Evolutionary conservation across 2,113 vertebrate genomes (phyloP), one percentile per base, ranked within the genome.

Genomic region (Tetrax tetrax): DNA sequence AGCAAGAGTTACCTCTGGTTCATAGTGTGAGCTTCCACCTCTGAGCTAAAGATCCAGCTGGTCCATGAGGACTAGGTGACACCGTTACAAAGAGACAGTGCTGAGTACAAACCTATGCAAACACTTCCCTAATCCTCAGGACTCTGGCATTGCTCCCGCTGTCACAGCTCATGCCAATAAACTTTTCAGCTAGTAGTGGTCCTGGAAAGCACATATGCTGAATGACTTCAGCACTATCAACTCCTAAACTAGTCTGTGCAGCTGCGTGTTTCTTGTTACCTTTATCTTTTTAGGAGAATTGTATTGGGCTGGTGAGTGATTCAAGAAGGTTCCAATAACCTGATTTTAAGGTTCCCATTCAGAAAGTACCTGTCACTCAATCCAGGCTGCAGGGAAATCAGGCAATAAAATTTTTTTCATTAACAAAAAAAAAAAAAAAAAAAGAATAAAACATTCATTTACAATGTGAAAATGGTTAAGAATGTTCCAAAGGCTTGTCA

Each of bases 91-190:
- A 75, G 72, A 63, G 27, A 48, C 22, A 38, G 33, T 57, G 63
- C 63, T 90, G 75, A 90, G 71, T 60, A 83, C 68, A 88, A 97
- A 72, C 33, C 63, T 79, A 16, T 51, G 65, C 74, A 91, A 84
- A 91, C 43, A n/a, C 23, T 45, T 90, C 59, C 21, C 22, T 71
- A 60, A 35, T 38, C 68, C 66, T 92, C 79, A 72, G 66, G 57
- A 90, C 75, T 54, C 54, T 85, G 53, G 50, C 66, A 47, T 31
- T 50, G 31, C 6, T 96, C 47, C 56, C 15, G 57, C 51, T 71
- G 60, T 47, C 60, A 89, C 33, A 50, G 21, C 18, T 80, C 27
- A 28, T 31, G 80, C 84, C 90, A 96, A 91, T n/a, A 91, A 77
- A 59, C 3, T 31, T 56, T 81, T 75, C 35, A 82, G 41, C 33